Evolutionary conservation across 2,888 invertebrate genomes (phyloP).

Genomic region (Psylliodes chrysocephalus): DNA sequence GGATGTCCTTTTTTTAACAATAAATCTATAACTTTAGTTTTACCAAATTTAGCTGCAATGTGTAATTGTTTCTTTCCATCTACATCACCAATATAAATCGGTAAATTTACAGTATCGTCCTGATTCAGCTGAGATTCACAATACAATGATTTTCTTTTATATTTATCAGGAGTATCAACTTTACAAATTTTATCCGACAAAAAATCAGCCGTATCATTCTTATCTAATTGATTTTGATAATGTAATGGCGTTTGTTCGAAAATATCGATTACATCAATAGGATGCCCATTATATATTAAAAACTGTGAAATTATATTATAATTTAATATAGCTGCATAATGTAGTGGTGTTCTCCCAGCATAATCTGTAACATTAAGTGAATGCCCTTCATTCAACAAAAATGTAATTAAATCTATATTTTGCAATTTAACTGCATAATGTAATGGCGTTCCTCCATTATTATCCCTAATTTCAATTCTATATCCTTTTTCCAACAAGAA

Average conservation of each 20-base stretch:
- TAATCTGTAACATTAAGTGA: background rate
- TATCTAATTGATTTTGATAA: background rate
- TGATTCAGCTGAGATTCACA: too few relatives aligned
- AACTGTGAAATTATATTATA: background rate
- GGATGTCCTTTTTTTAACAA: background rate
- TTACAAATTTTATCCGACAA: too few relatives aligned
- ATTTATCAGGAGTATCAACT: too few relatives aligned
- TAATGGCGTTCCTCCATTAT: background rate
- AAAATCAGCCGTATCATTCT: background rate
- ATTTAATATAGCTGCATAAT: too few relatives aligned
- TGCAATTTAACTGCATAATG: too few relatives aligned
- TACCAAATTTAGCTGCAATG: too few relatives aligned
- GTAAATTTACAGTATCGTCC: too few relatives aligned
- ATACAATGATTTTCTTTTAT: too few relatives aligned
- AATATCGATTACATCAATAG: background rate
- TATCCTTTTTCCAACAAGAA: background rate
- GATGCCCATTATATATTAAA: conserved; percentile 1
- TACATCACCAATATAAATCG: too few relatives aligned
- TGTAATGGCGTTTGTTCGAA: conserved; percentile 4
- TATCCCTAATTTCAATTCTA: background rate
- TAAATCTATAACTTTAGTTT: background rate
- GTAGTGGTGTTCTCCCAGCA: background rate
- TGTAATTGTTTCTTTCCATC: too few relatives aligned
- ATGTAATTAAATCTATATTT: background rate
- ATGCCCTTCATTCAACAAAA: background rate